Conservation (phyloP, 1,140 invertebrate species). For the Diabrotica undecimpunctata region DNA sequence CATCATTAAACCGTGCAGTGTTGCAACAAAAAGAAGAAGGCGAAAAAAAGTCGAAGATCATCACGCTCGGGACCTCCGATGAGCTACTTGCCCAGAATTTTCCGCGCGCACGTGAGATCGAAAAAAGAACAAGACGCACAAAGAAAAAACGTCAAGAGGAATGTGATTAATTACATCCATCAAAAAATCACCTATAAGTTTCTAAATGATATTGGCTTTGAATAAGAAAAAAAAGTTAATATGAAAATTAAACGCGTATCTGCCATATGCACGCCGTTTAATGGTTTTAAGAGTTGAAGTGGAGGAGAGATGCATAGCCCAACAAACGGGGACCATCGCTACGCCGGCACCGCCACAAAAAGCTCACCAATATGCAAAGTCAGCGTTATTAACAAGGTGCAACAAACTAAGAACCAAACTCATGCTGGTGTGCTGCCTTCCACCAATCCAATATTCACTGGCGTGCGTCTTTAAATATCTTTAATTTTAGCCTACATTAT, state of each 20-base stretch:
- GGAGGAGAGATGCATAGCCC: conserved; percentile 21
- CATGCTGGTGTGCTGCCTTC: not conserved
- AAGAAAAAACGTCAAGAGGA: conserved; percentile 6
- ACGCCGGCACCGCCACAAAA: conserved; percentile 35
- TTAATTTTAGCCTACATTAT: no score
- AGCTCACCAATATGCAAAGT: conserved; percentile 44
- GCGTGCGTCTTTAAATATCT: no score
- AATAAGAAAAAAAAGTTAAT: conserved; percentile 29
- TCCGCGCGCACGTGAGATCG: conserved; percentile 1
- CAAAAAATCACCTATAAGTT: conserved; percentile 27
- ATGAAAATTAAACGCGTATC: conserved; percentile 40
- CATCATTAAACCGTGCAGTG: no score
- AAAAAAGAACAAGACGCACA: not conserved
- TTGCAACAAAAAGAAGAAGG: no score
- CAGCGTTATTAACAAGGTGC: conserved; percentile 47
- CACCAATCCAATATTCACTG: no score
- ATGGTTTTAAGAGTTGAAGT: conserved; percentile 40
- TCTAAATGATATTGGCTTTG: conserved; percentile 33
- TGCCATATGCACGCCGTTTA: conserved; percentile 40
- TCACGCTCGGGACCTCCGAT: not conserved
- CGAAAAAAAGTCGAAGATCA: not conserved
- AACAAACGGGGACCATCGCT: not conserved
- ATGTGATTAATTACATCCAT: conserved; percentile 33
- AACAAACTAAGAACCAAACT: conserved; percentile 34
- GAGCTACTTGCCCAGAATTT: not conserved